phyloP scores from a whole-genome alignment of 2,888 invertebrate species.

The Apodemia mormo region DNA sequence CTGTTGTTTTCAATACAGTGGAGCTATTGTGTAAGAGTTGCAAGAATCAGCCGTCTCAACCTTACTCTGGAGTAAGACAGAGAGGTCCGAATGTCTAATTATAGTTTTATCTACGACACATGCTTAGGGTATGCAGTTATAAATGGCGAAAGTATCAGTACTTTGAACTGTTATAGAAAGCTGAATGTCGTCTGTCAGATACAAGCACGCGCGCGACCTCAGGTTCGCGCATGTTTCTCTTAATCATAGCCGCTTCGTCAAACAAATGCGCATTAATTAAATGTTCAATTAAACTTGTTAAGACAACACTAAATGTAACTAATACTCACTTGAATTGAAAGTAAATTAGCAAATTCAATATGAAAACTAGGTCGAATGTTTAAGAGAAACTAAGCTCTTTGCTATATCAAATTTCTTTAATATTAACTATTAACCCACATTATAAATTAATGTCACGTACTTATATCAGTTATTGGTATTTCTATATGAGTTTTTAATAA shows the following conservation, averaged over 20 bases:
- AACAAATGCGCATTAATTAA: conserved; percentile 36
- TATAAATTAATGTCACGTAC: background rate
- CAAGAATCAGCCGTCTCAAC: background rate
- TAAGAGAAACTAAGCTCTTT: background rate
- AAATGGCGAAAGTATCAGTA: conserved; percentile 26
- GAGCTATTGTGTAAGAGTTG: conserved; percentile 1
- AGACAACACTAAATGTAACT: conserved; percentile 23
- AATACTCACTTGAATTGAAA: conserved; percentile 25
- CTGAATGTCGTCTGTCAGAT: conserved; percentile 46
- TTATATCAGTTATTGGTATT: background rate
- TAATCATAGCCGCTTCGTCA: conserved; percentile 59
- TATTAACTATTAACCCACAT: background rate
- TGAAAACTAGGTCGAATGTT: background rate
- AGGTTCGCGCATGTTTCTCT: conserved; percentile 57
- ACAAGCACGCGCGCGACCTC: conserved; percentile 55
- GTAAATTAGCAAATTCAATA: conserved; percentile 16
- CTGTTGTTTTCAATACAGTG: conserved; percentile 7
- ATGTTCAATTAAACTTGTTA: conserved; percentile 33
- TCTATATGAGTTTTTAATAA: too few relatives aligned
- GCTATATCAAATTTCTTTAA: background rate
- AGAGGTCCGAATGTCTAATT: conserved; percentile 4
- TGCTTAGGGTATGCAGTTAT: conserved; percentile 22
- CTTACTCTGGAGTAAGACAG: background rate
- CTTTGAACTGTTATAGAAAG: conserved; percentile 26
- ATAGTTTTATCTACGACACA: conserved; percentile 3